Evolutionary conservation across 2,888 invertebrate genomes (phyloP).

Genomic region (Mesodorylaimus sp.): DNA sequence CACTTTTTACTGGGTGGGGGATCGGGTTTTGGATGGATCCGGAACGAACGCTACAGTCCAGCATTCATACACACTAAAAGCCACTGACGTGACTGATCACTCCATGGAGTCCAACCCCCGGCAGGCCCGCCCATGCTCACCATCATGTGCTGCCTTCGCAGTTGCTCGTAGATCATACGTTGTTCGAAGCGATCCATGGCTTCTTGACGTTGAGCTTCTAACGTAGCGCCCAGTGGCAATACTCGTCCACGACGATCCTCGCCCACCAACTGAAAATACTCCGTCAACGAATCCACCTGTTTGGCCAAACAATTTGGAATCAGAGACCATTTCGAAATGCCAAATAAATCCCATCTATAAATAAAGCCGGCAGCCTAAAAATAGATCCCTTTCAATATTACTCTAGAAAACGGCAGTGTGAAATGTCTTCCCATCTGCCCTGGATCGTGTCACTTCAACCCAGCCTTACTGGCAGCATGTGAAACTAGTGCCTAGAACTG

Average conservation of each 20-base stretch:
- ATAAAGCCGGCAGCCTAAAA: background rate
- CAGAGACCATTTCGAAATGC: background rate
- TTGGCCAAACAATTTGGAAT: too few relatives aligned
- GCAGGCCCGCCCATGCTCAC: too few relatives aligned
- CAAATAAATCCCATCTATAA: background rate
- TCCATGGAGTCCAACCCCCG: too few relatives aligned
- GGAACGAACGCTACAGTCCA: too few relatives aligned
- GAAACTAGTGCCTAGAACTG: too few relatives aligned
- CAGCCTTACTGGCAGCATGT: too few relatives aligned
- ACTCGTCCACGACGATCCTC: background rate
- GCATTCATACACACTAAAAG: too few relatives aligned
- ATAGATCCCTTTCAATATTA: background rate
- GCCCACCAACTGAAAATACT: background rate
- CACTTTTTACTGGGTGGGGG: too few relatives aligned
- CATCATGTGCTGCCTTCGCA: background rate
- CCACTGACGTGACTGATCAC: too few relatives aligned
- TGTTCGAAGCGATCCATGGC: background rate
- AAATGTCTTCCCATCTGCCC: background rate
- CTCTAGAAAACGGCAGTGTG: background rate
- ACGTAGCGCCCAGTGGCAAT: background rate
- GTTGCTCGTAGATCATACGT: background rate
- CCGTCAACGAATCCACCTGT: background rate
- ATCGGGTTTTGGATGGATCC: too few relatives aligned
- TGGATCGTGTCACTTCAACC: too few relatives aligned
- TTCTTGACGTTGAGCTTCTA: background rate